A percentile compares a stretch with the other conserved stretches of the same genome.
Evolutionary conservation across 1,140 invertebrate species (phyloP).

Genomic region (Trachymyrmex cornetzi): DNA sequence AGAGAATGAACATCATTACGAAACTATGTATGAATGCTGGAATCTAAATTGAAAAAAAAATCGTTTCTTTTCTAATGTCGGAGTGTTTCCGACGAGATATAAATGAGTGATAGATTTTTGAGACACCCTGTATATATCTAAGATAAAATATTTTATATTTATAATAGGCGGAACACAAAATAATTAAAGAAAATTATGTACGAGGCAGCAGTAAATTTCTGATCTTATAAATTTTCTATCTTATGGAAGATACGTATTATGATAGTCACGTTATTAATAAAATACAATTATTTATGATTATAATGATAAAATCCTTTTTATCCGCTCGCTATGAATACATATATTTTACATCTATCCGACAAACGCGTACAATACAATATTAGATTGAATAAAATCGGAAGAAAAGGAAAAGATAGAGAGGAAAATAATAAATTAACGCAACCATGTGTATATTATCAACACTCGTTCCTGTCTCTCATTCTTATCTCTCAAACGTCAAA

Average conservation of each 20-base stretch:
- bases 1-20: not conserved
- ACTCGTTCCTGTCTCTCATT: not conserved
- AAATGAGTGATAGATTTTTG: not conserved
- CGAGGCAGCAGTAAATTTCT: not conserved
- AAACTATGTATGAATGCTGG: not conserved
- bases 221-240: conserved; percentile 5
- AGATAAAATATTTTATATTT: not conserved
- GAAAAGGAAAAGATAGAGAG: not conserved
- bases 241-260: conserved; percentile 30
- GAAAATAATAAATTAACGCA: conserved; percentile 11
- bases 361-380: conserved; percentile 32
- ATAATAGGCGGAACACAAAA: not conserved
- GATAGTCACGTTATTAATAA: conserved; percentile 60
- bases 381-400: conserved; percentile 4
- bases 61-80: not conserved
- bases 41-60: conserved; percentile 9
- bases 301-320: conserved; percentile 47
- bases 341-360: conserved; percentile 27
- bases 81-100: not conserved
- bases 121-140: not conserved
- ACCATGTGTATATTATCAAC: conserved; percentile 13
- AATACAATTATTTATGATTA: conserved; percentile 62
- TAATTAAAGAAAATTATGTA: not conserved
- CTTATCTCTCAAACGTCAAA: conserved; percentile 4
- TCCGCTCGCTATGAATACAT: conserved; percentile 31